Percentiles rank a stretch among this genome's conserved stretches.
phyloP scores from a whole-genome alignment of 2,797 vertebrate species.

The Pipistrellus nathusii region DNA sequence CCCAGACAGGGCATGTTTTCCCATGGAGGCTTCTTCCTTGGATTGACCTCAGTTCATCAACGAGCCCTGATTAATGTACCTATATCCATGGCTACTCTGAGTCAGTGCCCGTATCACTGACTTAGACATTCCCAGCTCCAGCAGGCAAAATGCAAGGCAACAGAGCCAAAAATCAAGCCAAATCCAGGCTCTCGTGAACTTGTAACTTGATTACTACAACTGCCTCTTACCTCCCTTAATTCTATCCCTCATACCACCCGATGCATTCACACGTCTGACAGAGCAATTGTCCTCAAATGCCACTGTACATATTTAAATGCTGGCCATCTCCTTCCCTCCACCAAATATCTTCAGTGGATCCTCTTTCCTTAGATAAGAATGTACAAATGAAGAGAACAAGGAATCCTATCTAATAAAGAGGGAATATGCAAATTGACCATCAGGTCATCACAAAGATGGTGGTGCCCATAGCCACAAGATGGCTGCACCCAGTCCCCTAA shows the following conservation, averaged over 20 bases:
- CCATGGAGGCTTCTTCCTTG: background rate
- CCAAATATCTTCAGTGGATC: background rate
- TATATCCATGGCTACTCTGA: background rate
- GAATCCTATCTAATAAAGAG: background rate
- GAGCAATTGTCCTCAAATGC: background rate
- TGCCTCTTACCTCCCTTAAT: background rate
- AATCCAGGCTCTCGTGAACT: background rate
- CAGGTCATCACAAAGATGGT: no score
- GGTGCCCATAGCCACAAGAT: no score
- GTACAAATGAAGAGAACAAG: constrained; percentile 45
- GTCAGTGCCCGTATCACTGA: background rate
- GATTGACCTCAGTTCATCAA: background rate
- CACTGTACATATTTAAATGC: background rate
- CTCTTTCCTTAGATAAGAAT: constrained; percentile 47
- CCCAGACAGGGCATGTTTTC: background rate
- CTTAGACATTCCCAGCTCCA: background rate
- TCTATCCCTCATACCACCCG: background rate
- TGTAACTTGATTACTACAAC: background rate
- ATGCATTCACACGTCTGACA: background rate
- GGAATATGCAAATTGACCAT: no score
- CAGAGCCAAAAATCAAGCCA: background rate
- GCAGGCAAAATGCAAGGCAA: background rate
- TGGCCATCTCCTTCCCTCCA: background rate
- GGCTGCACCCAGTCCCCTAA: no score
- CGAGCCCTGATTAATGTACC: background rate